These are phyloP conservation scores for Drosophila bunnanda DNA, from an alignment of 2,888 invertebrate species.

Conservation along the genomic window DNA sequence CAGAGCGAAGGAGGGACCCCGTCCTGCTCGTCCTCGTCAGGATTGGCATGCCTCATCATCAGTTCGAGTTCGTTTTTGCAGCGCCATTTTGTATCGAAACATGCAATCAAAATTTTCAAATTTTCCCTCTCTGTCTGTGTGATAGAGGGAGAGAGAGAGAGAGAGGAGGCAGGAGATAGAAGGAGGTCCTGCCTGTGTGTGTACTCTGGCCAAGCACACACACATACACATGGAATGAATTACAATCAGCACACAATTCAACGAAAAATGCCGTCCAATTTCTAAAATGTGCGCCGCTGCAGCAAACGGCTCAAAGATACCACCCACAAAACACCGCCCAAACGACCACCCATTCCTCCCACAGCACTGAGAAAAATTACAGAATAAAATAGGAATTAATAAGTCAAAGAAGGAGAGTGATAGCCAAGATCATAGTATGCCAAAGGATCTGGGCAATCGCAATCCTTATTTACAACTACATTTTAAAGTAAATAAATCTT, in stretches of 20 bases:
- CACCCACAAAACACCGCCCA: constrained; percentile 22
- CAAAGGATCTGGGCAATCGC: not conserved
- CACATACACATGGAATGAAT: constrained; percentile 72
- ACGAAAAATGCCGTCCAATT: constrained; percentile 80
- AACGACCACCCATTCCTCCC: not conserved
- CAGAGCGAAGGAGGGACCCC: constrained; percentile 40
- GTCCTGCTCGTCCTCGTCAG: constrained; percentile 59
- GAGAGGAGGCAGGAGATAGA: not conserved
- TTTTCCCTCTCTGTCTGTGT: constrained; percentile 62
- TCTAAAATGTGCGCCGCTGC: constrained; percentile 72
- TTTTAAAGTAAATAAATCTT: not conserved
- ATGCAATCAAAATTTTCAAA: constrained; percentile 84
- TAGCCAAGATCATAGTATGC: no score
- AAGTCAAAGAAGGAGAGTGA: no score
- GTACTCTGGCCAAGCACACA: constrained; percentile 50
- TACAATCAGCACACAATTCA: constrained; percentile 81
- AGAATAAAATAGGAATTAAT: no score
- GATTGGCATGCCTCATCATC: constrained; percentile 81
- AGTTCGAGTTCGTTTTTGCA: constrained; percentile 61
- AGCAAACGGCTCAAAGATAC: constrained; percentile 24
- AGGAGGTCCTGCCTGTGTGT: constrained; percentile 56
- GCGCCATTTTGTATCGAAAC: constrained; percentile 82
- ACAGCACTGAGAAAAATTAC: not conserved
- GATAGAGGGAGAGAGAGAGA: constrained; percentile 1
- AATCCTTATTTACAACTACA: no score